A percentile compares a stretch with the other conserved stretches of the same genome.
These are phyloP conservation scores for Palythoa grandiflora DNA, from an alignment of 92 coral and sea anemone species.

Conservation along the genomic window DNA sequence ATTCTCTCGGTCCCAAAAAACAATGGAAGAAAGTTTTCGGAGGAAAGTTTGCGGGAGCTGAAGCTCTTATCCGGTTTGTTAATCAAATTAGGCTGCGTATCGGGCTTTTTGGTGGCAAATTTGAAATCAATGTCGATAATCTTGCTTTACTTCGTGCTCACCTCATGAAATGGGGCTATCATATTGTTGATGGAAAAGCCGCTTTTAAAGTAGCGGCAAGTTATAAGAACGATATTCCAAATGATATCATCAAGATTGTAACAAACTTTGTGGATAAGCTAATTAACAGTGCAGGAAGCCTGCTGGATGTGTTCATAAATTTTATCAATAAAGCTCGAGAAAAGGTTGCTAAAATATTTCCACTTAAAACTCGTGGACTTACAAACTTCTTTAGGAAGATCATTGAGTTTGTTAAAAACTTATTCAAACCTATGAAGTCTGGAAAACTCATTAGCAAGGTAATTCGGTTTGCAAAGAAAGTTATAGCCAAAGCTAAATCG, in stretches of 20 bases:
- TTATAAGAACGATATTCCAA: conserved; percentile 96
- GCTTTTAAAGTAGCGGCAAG: conserved; percentile 93
- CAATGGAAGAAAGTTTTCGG: conserved; percentile 79
- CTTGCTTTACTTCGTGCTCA: conserved; percentile 76
- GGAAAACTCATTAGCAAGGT: conserved; percentile 78
- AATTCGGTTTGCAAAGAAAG: conserved; percentile 77
- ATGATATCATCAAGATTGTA: conserved; percentile 87
- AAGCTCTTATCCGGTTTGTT: conserved; percentile 71
- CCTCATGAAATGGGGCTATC: conserved; percentile 74
- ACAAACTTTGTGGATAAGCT: conserved; percentile 90
- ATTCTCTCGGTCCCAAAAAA: conserved; percentile 68
- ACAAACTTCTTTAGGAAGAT: conserved; percentile 81
- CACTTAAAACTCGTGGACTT: conserved; percentile 72
- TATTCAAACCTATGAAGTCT: conserved; percentile 79
- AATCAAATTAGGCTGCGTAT: conserved; percentile 76
- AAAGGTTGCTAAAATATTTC: conserved; percentile 74
- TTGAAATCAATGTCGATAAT: conserved; percentile 83
- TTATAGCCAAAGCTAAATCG: conserved; percentile 63
- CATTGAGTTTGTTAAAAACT: conserved; percentile 73
- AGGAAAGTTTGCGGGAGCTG: conserved; percentile 84
- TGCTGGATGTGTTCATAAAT: conserved; percentile 78
- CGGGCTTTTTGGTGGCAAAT: conserved; percentile 86
- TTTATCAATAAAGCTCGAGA: conserved; percentile 73
- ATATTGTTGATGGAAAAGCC: conserved; percentile 79
- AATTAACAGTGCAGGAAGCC: conserved; percentile 72